Conservation (phyloP, 92 coral and sea anemone species). For the Actinostola sp. region DNA sequence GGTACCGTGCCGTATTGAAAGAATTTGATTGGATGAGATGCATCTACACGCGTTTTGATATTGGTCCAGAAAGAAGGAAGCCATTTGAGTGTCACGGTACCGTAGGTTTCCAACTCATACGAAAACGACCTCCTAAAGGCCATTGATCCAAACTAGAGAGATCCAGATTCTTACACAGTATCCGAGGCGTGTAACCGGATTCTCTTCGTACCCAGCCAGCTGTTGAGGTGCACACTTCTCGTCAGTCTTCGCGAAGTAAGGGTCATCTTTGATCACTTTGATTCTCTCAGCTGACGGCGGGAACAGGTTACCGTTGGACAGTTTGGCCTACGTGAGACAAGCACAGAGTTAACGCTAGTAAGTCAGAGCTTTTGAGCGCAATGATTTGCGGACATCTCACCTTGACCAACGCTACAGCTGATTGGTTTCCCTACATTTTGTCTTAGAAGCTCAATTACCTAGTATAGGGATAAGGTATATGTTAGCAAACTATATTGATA, state of each 20-base stretch:
- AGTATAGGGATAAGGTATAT: not conserved
- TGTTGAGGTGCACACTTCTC: conserved; percentile 69
- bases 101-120: too few species aligned
- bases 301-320: conserved; percentile 60
- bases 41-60: too few species aligned
- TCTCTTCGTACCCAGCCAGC: conserved; percentile 85
- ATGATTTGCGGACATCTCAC: conserved; percentile 23
- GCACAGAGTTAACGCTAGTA: too few species aligned
- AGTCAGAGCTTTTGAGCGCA: too few species aligned
- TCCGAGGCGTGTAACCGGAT: conserved; percentile 84
- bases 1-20: too few species aligned
- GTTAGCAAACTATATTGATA: not conserved
- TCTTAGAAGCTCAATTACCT: conserved; percentile 68
- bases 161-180: conserved; percentile 65
- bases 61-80: too few species aligned
- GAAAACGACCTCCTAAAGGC: too few species aligned
- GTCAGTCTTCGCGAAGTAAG: conserved; percentile 54
- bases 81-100: too few species aligned
- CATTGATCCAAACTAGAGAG: too few species aligned
- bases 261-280: conserved; percentile 70
- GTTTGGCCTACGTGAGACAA: conserved; percentile 76
- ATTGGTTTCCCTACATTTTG: conserved; percentile 79
- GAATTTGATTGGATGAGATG: too few species aligned
- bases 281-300: conserved; percentile 80
- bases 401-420: conserved; percentile 76